These are phyloP conservation scores for Sicus ferrugineus DNA, from an alignment of 2,888 invertebrate genomes.

Conservation along the genomic window DNA sequence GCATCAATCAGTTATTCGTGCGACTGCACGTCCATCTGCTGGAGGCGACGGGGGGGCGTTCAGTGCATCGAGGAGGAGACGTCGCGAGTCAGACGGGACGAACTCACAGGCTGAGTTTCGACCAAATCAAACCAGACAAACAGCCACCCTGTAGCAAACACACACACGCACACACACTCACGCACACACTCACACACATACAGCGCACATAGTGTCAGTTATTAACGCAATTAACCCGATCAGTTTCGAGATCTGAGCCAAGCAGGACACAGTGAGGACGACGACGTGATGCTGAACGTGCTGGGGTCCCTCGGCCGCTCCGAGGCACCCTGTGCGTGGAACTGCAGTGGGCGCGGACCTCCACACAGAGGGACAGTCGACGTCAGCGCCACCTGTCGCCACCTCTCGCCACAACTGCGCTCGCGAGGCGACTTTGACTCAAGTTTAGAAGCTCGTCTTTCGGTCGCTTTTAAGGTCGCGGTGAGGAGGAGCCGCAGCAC, in stretches of 20 bases:
- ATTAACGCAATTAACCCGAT: slow-evolving; percentile 65
- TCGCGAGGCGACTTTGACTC: no score
- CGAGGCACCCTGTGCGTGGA: slow-evolving; percentile 1
- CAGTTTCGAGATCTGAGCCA: slow-evolving; percentile 61
- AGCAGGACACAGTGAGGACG: slow-evolving; percentile 6
- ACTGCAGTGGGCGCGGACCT: no score
- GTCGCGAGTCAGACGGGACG: neutral
- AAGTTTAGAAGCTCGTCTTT: no score
- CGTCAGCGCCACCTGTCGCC: no score
- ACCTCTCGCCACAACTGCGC: no score
- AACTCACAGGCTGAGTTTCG: neutral
- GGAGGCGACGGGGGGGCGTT: neutral
- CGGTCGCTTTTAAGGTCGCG: neutral
- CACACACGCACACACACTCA: neutral
- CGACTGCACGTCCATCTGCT: slow-evolving; percentile 5
- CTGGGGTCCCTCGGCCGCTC: neutral
- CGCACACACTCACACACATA: neutral
- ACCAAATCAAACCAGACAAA: no score
- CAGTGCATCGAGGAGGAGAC: neutral
- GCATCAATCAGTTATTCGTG: slow-evolving; percentile 51
- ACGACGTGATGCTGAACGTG: neutral
- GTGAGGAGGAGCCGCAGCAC: neutral
- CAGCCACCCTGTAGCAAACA: neutral
- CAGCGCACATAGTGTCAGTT: slow-evolving; percentile 59
- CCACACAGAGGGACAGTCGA: no score